A percentile compares a stretch with the other conserved stretches of the same genome.
These are phyloP conservation scores for Leptopilina myrica DNA, from an alignment of 2,888 invertebrate genomes.

Conservation along the genomic window DNA sequence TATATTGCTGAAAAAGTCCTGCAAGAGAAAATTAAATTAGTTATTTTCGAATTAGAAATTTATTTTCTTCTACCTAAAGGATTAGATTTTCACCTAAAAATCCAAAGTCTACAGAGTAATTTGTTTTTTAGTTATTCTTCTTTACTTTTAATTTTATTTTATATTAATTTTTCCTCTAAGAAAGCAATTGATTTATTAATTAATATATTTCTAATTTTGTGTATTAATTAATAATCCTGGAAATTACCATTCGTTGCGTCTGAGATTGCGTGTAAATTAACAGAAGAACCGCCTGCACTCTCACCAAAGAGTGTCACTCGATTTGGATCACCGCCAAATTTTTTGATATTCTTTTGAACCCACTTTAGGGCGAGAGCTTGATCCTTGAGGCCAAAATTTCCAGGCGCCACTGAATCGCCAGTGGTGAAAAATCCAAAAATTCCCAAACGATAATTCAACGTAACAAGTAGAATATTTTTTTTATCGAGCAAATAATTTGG, in stretches of 20 bases:
- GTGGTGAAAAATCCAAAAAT: slow-evolving; percentile 56
- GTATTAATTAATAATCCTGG: too few relatives aligned
- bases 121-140: too few relatives aligned
- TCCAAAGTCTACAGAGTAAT: too few relatives aligned
- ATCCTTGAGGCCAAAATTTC: slow-evolving; percentile 58
- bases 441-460: slow-evolving; percentile 68
- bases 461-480: slow-evolving; percentile 65
- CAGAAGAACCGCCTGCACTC: slow-evolving; percentile 50
- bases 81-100: not conserved
- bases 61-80: not conserved
- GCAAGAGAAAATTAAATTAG: not conserved
- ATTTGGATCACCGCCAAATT: slow-evolving; percentile 52
- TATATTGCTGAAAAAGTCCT: slow-evolving; percentile 61
- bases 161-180: too few relatives aligned
- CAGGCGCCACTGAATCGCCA: slow-evolving; percentile 54
- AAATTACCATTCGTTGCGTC: slow-evolving; percentile 9
- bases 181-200: too few relatives aligned
- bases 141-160: too few relatives aligned
- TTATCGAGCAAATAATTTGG: slow-evolving; percentile 65
- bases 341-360: slow-evolving; percentile 43
- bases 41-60: too few relatives aligned
- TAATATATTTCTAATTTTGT: too few relatives aligned
- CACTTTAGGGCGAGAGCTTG: slow-evolving; percentile 34
- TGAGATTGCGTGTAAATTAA: slow-evolving; percentile 51
- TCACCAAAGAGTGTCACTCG: slow-evolving; percentile 57